A percentile compares a stretch with the other conserved stretches of the same genome.
These are phyloP conservation scores for Habrosyne pyritoides DNA, from an alignment of 2,888 invertebrate species.

Conservation along the genomic window DNA sequence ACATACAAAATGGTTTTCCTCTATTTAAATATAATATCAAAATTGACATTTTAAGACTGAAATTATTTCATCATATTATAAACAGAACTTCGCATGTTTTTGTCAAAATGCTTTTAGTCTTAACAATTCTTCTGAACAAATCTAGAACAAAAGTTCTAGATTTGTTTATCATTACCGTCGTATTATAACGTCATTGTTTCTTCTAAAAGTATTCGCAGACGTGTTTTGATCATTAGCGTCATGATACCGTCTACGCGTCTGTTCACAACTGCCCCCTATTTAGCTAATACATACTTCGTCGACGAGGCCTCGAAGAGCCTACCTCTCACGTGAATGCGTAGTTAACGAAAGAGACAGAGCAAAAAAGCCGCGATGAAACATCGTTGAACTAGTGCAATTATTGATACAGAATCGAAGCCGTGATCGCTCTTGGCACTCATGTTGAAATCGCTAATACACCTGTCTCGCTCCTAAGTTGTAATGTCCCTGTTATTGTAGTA, in stretches of 20 bases:
- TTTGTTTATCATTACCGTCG: background rate
- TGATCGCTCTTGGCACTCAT: constrained; percentile 38
- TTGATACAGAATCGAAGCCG: too few species aligned
- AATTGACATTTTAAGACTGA: background rate
- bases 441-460: constrained; percentile 22
- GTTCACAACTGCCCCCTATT: constrained; percentile 21
- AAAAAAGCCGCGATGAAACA: too few species aligned
- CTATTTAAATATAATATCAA: too few species aligned
- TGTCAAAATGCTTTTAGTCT: too few species aligned
- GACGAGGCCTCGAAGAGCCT: too few species aligned
- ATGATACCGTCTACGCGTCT: background rate
- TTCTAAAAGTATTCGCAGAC: background rate
- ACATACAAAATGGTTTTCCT: too few species aligned
- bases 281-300: too few species aligned
- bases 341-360: too few species aligned
- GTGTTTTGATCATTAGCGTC: background rate
- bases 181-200: background rate
- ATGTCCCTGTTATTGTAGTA: constrained; percentile 15
- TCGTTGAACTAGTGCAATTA: too few species aligned
- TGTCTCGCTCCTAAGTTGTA: constrained; percentile 23
- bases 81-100: background rate
- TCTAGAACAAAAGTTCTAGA: too few species aligned
- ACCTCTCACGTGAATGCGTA: too few species aligned
- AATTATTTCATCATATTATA: too few species aligned
- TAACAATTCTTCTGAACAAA: background rate